Base-by-base conservation (phyloP, 2,888 invertebrate species). In the Falcaria lacertinaria region DNA sequence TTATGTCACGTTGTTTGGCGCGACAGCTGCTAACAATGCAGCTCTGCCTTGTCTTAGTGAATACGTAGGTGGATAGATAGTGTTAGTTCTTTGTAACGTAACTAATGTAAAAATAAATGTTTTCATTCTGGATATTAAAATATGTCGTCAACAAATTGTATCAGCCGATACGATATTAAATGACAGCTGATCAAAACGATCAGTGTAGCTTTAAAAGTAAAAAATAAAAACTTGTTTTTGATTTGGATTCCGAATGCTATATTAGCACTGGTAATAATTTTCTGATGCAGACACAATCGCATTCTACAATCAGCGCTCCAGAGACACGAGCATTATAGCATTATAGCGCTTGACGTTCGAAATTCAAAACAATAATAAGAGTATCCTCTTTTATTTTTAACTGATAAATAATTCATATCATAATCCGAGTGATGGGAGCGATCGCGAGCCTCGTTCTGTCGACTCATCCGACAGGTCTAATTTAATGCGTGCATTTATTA, bases 401-500 rank as follows among this genome's bases (percentile, higher is more conserved):
- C 70, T 80, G 70, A 87, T 89, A 88, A 85, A 88, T 88, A 80
- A 89, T 88, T 88, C 87, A 88, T 88, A 85, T 85, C 76, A 83
- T 89, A 89, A 87, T 88, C 87, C 82, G 71, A 80, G 74, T 81
- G 86, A 87, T 84, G 80, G 82, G 71, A 79, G 77, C 76, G 79
- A 77, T 80, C 70, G 70, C 76, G 60, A 58, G 66, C 71, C 59
- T 57, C 78, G 75, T 82, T 80, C 80, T 78, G 83, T 71, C 85
- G 83, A 86, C 82, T 87, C 88, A 85, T 84, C 83, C 79, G 84
- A 84, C 86, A 79, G 84, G 79, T 82, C 80, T 84, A 85, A 87
- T 83, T 86, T 88, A 89, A 89, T 89, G 80, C 88, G 79, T 80
- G 87, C 88, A 87, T 89, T 89, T 89, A 88, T 87, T 86, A 89